phyloP scores from a whole-genome alignment of 2,113 vertebrate genomes.

The Mesitornis unicolor region DNA sequence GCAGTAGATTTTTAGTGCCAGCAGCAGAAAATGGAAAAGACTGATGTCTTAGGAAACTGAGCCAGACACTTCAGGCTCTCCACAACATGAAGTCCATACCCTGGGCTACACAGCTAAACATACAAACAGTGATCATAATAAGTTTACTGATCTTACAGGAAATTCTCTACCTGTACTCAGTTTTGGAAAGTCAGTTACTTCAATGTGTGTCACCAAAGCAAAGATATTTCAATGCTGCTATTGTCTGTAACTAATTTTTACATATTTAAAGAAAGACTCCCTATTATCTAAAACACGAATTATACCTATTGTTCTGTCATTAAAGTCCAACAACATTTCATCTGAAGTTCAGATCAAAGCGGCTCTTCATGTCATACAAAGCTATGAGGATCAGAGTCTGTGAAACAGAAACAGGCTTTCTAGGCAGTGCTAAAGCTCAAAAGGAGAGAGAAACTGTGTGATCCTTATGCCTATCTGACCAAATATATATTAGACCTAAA shows the following conservation, averaged over 20 bases:
- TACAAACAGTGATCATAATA: neutral
- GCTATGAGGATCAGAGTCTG: neutral
- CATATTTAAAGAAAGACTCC: neutral
- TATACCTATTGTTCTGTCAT: neutral
- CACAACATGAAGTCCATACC: neutral
- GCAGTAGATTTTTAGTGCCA: neutral
- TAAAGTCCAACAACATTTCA: neutral
- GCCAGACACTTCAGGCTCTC: neutral
- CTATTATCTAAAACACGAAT: neutral
- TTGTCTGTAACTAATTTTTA: neutral
- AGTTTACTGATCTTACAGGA: neutral
- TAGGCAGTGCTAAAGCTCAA: neutral
- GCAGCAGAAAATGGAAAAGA: neutral
- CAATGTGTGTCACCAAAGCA: neutral
- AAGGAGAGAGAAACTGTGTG: neutral
- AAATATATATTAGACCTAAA: neutral
- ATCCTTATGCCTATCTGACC: neutral
- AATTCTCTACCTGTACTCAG: neutral
- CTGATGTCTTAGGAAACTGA: neutral
- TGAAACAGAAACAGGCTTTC: neutral
- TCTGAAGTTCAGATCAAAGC: neutral
- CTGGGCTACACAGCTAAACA: neutral
- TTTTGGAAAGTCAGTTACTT: neutral
- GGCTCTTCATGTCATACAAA: neutral
- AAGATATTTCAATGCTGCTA: neutral